A percentile compares a stretch with the other conserved stretches of the same genome.
These are phyloP conservation scores for Epinotia ramella DNA, from an alignment of 2,888 invertebrate species.

Conservation along the genomic window DNA sequence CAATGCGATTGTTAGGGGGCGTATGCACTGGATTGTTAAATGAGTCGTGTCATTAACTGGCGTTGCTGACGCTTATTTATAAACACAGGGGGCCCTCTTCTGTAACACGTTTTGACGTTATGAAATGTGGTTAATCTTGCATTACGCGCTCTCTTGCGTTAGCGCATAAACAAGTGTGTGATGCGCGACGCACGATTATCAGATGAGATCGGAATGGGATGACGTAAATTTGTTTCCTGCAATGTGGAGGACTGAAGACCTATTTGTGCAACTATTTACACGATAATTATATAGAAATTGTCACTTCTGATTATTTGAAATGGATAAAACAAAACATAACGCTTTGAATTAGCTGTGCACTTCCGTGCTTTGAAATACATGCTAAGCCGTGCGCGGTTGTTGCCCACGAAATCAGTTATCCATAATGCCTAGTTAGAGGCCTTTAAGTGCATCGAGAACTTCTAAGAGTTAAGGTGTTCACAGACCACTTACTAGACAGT, in stretches of 20 bases:
- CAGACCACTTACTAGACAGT: background rate
- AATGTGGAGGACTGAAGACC: too few species aligned
- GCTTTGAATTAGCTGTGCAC: too few species aligned
- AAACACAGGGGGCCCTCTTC: slow-evolving; percentile 2
- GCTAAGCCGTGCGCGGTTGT: too few species aligned
- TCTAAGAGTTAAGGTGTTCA: background rate
- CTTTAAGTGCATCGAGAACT: background rate
- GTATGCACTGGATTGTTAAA: slow-evolving; percentile 30
- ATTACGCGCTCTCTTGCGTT: background rate
- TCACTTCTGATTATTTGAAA: too few species aligned
- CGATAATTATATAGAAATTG: too few species aligned
- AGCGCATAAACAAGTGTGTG: background rate
- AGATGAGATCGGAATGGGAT: too few species aligned
- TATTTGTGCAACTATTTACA: too few species aligned
- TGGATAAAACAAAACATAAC: too few species aligned
- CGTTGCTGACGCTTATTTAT: slow-evolving; percentile 13
- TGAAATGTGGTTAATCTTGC: background rate
- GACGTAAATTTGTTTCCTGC: too few species aligned
- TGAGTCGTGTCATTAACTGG: slow-evolving; percentile 36
- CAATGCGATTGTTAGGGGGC: slow-evolving; percentile 4
- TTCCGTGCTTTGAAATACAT: too few species aligned
- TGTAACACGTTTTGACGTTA: background rate
- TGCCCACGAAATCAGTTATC: too few species aligned
- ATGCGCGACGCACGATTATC: background rate
- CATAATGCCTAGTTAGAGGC: background rate